These are phyloP conservation scores for Drosophila repletoides DNA, from an alignment of 1,140 invertebrate genomes.

Conservation along the genomic window DNA sequence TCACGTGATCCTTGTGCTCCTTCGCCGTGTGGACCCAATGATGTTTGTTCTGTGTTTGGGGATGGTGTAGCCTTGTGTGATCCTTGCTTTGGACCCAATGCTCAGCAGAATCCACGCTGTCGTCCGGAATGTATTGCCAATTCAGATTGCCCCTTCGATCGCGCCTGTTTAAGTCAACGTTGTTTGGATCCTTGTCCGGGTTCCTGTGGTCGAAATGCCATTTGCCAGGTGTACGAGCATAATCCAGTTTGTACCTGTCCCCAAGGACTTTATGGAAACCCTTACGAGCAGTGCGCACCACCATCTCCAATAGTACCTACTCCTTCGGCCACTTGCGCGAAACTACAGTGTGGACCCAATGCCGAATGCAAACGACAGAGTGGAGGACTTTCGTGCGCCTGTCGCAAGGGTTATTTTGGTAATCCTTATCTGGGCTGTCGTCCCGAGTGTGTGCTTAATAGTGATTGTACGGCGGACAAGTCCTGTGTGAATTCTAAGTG, in stretches of 20 bases:
- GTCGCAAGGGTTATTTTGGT: conserved; percentile 87
- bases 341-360: conserved; percentile 89
- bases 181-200: conserved; percentile 92
- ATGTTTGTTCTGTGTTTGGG: conserved; percentile 87
- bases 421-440: conserved; percentile 89
- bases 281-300: conserved; percentile 89
- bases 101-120: conserved; percentile 87
- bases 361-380: conserved; percentile 87
- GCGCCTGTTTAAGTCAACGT: conserved; percentile 89
- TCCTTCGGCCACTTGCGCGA: conserved; percentile 86
- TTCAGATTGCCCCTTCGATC: conserved; percentile 90
- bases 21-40: conserved; percentile 89
- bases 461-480: conserved; percentile 87
- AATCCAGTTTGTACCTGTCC: conserved; percentile 90
- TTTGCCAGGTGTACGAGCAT: conserved; percentile 89
- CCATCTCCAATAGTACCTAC: conserved; percentile 82
- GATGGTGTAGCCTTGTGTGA: conserved; percentile 90
- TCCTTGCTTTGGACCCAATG: conserved; percentile 87
- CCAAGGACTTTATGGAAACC: conserved; percentile 89
- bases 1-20: conserved; percentile 87
- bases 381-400: conserved; percentile 85
- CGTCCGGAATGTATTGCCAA: conserved; percentile 90
- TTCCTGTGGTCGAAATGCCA: conserved; percentile 90
- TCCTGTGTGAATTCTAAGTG: conserved; percentile 92
- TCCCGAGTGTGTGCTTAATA: conserved; percentile 91